Evolutionary conservation across 2,888 invertebrate genomes (phyloP).

Genomic region (Leuctra nigra): DNA sequence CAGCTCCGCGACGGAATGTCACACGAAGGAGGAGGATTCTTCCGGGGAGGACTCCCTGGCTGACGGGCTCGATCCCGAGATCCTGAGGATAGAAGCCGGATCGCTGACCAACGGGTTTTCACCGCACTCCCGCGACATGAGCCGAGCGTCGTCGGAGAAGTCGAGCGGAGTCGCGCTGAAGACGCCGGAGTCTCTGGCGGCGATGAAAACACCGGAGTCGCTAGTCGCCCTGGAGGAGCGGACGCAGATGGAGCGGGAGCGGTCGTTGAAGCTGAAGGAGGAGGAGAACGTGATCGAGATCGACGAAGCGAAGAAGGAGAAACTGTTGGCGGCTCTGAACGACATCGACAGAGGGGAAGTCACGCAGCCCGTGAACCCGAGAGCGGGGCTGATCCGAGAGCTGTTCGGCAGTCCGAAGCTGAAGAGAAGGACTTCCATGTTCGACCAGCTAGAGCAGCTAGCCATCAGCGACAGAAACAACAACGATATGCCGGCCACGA

Average conservation of each 20-base stretch:
- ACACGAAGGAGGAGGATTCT: not conserved
- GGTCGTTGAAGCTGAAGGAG: not conserved
- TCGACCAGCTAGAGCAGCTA: not conserved
- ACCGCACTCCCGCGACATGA: not conserved
- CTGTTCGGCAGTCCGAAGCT: constrained; percentile 12
- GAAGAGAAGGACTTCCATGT: no score
- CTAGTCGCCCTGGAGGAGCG: not conserved
- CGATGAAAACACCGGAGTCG: no score
- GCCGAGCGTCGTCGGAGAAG: no score
- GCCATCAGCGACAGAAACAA: not conserved
- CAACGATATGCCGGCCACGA: not conserved
- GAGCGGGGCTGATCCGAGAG: constrained; percentile 2
- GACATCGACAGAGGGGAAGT: constrained; percentile 46
- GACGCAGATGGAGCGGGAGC: not conserved
- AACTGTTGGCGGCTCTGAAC: constrained; percentile 54
- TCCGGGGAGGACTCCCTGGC: not conserved
- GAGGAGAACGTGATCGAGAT: not conserved
- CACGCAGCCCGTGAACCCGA: not conserved
- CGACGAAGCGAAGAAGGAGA: no score
- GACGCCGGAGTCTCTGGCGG: no score
- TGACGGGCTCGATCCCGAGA: not conserved
- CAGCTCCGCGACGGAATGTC: not conserved
- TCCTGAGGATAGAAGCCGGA: constrained; percentile 1
- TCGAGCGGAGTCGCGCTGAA: no score
- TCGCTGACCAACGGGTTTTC: not conserved